Base-by-base conservation (phyloP, 2,888 invertebrate species). In the Stomorhina lunata region DNA sequence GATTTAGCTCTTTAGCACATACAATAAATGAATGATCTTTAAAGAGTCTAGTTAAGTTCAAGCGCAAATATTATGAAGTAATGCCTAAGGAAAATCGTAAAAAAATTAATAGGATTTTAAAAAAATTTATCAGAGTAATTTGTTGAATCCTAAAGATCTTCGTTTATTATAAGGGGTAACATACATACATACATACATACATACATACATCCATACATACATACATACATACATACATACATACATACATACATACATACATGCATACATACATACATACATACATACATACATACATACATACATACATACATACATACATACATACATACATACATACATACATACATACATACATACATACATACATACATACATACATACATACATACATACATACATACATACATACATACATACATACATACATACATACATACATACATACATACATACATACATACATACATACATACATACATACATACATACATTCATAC, bases 211-310 rank as follows among this genome's bases (percentile, higher is more conserved):
- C n/a, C n/a, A n/a, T n/a, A n/a, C n/a, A n/a, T n/a, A n/a, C n/a
- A n/a, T n/a, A n/a, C n/a, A n/a, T n/a, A n/a, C 29, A 43, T 9
- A 27, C 40, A 55, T 12, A 25, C 27, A 6, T 6, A 43, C 10
- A 34, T 2, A 50, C n/a, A 34, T 12, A 53, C 22, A 10, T 17
- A 10, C 53, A 53, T 20, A 25, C 10, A 22, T 22, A 20, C 17
- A 22, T 25, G 10, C 22, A 53, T 25, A 53, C 53, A 20, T 25
- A 53, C 17, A 22, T 45, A 48, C 25, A 55, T 43, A 40, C 68
- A 84, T 83, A 78, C 25, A 22, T 34, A 22, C 15, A 43, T 15
- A 43, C 17, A 15, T 12, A 43, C 17, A 15, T n/a, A 12, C 15
- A 7, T 12, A 43, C 1, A 43, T 12, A 43, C n/a, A 17, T 4